A percentile compares a stretch with the other conserved stretches of the same genome.
phyloP scores from a whole-genome alignment of 2,113 vertebrate species.

The Hydrolagus affinis region DNA sequence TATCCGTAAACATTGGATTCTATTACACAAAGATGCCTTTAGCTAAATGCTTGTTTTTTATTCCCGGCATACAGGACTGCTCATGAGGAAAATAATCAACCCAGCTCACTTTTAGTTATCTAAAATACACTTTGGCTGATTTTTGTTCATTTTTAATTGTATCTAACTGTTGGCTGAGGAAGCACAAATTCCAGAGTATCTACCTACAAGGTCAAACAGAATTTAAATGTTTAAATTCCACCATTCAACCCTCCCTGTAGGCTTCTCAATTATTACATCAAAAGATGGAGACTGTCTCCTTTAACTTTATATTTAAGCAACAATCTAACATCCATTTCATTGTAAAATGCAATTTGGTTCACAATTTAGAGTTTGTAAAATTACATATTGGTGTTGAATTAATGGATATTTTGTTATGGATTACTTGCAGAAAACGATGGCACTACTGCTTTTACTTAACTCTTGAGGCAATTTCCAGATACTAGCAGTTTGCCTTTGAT shows the following conservation, averaged over 20 bases:
- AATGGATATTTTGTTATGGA: too few species aligned
- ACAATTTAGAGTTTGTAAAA: too few species aligned
- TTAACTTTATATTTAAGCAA: too few species aligned
- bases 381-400: too few species aligned
- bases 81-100: neutral
- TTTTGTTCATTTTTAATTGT: conserved; percentile 10
- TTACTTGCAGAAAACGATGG: too few species aligned
- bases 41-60: neutral
- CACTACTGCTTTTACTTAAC: too few species aligned
- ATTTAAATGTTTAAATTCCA: conserved; percentile 9
- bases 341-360: too few species aligned
- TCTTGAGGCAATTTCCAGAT: too few species aligned
- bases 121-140: neutral
- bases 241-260: too few species aligned
- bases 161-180: neutral
- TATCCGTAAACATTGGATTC: neutral
- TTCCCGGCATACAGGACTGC: too few species aligned
- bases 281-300: neutral
- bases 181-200: neutral
- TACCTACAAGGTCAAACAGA: neutral
- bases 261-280: neutral
- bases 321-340: too few species aligned
- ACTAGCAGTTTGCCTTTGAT: too few species aligned
- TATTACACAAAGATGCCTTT: neutral
- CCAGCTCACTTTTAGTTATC: neutral